These are phyloP conservation scores for Tretioscincus oriximinensis DNA, from an alignment of 2,113 vertebrate genomes.

Conservation along the genomic window DNA sequence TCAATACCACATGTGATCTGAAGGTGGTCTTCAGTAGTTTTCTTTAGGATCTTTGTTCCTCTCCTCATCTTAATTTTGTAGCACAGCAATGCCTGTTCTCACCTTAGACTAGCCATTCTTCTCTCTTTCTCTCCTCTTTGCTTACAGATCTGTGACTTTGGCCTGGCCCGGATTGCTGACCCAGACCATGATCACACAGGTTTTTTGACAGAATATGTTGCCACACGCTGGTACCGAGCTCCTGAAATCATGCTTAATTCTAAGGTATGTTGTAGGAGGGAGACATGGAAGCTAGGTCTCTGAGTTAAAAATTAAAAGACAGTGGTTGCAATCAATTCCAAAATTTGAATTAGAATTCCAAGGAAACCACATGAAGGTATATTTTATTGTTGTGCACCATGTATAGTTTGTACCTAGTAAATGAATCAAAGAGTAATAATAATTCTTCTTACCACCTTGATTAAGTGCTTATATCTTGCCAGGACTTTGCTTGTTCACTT, in stretches of 20 bases:
- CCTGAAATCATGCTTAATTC: conserved; percentile 95
- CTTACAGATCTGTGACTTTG: conserved; percentile 88
- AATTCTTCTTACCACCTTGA: not conserved
- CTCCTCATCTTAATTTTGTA: not conserved
- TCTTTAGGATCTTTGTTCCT: not conserved
- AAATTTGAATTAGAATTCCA: not conserved
- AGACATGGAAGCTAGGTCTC: not conserved
- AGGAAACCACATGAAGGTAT: not conserved
- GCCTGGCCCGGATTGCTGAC: conserved; percentile 86
- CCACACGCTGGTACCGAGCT: conserved; percentile 90
- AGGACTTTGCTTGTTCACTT: not conserved
- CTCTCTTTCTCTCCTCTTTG: not conserved
- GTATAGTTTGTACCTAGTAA: not conserved
- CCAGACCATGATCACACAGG: conserved; percentile 91
- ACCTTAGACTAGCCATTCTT: not conserved
- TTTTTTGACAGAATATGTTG: conserved; percentile 89
- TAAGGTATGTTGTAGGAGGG: conserved; percentile 70
- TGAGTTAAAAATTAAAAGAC: not conserved
- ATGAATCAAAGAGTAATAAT: not conserved
- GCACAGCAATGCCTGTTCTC: not conserved
- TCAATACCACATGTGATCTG: conserved; percentile 91
- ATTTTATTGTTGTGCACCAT: not conserved
- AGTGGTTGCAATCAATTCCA: not conserved
- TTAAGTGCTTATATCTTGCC: not conserved
- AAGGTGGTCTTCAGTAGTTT: conserved; percentile 71